Conservation (phyloP, 2,888 invertebrate genomes). For the Mallateleia sp. region DNA sequence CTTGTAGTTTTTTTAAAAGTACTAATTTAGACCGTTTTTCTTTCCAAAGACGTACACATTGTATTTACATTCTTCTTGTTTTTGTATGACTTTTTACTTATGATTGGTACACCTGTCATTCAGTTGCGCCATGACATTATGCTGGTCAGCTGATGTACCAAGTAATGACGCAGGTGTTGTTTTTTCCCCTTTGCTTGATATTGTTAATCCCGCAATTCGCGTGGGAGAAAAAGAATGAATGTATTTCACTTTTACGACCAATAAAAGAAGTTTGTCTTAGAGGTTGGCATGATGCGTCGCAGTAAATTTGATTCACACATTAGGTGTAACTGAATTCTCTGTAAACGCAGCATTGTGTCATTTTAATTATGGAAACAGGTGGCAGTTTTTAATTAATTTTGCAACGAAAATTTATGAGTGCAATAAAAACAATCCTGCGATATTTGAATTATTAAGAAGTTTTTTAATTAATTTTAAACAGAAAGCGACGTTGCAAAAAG, state of each 20-base stretch:
- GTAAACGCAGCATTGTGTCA: slow-evolving; percentile 46
- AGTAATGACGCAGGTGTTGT: slow-evolving; percentile 45
- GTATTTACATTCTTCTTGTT: too few species aligned
- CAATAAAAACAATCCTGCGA: slow-evolving; percentile 45
- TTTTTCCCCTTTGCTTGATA: slow-evolving; percentile 14
- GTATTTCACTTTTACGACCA: slow-evolving; percentile 54
- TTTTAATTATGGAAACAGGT: slow-evolving; percentile 65
- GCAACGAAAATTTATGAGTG: slow-evolving; percentile 52
- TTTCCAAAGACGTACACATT: too few species aligned
- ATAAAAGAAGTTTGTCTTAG: slow-evolving; percentile 65
- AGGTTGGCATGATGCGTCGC: slow-evolving; percentile 43
- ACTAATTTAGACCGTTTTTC: too few species aligned
- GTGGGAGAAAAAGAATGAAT: slow-evolving; percentile 56
- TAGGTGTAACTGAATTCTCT: slow-evolving; percentile 49
- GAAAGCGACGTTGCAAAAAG: slow-evolving; percentile 1
- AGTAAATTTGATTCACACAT: slow-evolving; percentile 65
- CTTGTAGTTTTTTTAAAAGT: too few species aligned
- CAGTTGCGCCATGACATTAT: neutral
- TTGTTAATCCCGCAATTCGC: slow-evolving; percentile 32
- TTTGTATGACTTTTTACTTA: too few species aligned
- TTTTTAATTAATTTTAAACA: slow-evolving; percentile 41
- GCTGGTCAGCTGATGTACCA: slow-evolving; percentile 30
- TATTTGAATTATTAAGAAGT: slow-evolving; percentile 34
- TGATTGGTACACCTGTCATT: slow-evolving; percentile 43
- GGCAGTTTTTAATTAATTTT: slow-evolving; percentile 69